Conservation (phyloP, 2,113 vertebrate species). For the Sylvilagus bachmani region DNA sequence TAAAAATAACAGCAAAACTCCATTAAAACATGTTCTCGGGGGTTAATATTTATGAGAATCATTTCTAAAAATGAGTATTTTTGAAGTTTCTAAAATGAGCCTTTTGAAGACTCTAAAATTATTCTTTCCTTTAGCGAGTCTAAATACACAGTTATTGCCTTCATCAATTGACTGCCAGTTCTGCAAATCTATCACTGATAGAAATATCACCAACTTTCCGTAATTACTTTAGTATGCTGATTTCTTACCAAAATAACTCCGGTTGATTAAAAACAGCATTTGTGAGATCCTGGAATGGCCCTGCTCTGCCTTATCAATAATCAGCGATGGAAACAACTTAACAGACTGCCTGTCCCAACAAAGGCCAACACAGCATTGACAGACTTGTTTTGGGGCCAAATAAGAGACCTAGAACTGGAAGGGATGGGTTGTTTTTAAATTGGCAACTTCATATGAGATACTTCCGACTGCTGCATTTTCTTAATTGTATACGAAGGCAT, state of each 20-base stretch:
- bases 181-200: conserved; percentile 5
- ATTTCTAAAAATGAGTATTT: conserved; percentile 43
- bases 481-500: conserved; percentile 7
- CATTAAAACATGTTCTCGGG: conserved; percentile 35
- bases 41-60: conserved; percentile 36
- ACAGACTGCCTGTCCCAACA: background rate
- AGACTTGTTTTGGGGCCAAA: background rate
- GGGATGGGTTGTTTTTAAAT: background rate
- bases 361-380: background rate
- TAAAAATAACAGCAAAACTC: conserved; percentile 40
- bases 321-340: background rate
- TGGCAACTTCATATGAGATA: background rate
- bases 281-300: background rate
- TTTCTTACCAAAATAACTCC: conserved; percentile 56
- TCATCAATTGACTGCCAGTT: background rate
- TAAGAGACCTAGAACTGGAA: background rate
- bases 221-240: background rate
- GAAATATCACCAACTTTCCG: conserved; percentile 11
- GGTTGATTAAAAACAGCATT: background rate
- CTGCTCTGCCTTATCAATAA: background rate
- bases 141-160: conserved; percentile 3
- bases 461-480: background rate
- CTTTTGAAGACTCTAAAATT: conserved; percentile 62
- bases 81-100: background rate
- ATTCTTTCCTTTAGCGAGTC: conserved; percentile 40